Percentiles rank a stretch among this genome's conserved stretches.
Conservation (phyloP, 2,888 invertebrate genomes). For the Monopis laevigella region DNA sequence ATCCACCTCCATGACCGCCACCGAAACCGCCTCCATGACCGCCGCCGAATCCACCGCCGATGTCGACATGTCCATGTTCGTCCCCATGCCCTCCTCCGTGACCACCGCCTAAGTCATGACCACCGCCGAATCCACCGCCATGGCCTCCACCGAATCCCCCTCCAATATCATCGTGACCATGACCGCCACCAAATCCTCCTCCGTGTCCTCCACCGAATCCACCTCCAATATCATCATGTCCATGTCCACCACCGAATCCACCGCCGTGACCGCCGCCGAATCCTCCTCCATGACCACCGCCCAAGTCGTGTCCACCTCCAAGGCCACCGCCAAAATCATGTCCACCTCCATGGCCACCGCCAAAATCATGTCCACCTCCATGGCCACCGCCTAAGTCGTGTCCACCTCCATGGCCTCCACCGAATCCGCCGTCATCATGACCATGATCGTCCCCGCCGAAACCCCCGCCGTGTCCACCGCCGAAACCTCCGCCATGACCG, state of each 20-base stretch:
- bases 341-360: conserved; percentile 21
- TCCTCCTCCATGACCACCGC: conserved; percentile 22
- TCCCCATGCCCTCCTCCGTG: conserved; percentile 23
- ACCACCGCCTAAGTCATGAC: conserved; percentile 15
- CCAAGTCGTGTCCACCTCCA: conserved; percentile 22
- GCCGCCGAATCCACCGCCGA: conserved; percentile 22
- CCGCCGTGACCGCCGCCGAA: conserved; percentile 22
- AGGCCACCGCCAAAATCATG: conserved; percentile 20
- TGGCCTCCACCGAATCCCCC: conserved; percentile 15
- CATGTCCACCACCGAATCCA: conserved; percentile 22
- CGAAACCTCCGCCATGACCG: conserved; percentile 26
- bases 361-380: conserved; percentile 20
- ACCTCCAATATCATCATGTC: conserved; percentile 19
- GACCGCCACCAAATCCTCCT: conserved; percentile 22
- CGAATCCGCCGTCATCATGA: conserved; percentile 18
- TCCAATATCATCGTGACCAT: neutral
- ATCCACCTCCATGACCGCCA: conserved; percentile 24
- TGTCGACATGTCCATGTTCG: conserved; percentile 22
- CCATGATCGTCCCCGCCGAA: conserved; percentile 24
- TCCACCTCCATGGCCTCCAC: conserved; percentile 21
- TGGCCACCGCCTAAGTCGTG: conserved; percentile 24
- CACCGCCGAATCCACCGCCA: conserved; percentile 22
- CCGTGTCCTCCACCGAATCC: conserved; percentile 22
- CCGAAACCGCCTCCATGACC: conserved; percentile 25
- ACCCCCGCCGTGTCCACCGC: conserved; percentile 20